Percentiles rank a stretch among this genome's conserved stretches.
These are phyloP conservation scores for Sciurus vulgaris DNA, from an alignment of 2,797 vertebrate genomes.

Conservation along the genomic window DNA sequence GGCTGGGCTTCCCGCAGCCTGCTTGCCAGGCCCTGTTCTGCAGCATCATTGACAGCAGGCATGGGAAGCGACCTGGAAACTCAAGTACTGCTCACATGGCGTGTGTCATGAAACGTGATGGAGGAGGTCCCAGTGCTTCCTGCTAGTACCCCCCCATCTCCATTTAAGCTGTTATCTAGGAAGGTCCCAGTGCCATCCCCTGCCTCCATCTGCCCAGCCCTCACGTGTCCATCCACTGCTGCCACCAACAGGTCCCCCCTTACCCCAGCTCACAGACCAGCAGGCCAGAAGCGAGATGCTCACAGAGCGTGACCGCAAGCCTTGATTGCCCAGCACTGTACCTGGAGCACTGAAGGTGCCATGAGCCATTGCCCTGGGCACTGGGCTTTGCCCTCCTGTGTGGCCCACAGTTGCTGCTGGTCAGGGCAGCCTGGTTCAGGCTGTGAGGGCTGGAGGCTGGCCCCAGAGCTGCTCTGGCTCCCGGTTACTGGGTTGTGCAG, in stretches of 20 bases:
- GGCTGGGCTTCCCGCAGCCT: background rate
- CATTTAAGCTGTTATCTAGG: background rate
- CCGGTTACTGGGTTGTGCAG: background rate
- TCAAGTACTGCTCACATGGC: background rate
- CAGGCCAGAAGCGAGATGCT: background rate
- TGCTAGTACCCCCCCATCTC: background rate
- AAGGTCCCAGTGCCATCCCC: background rate
- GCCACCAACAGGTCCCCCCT: background rate
- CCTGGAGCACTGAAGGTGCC: background rate
- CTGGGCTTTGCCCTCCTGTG: background rate
- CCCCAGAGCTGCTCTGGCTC: background rate
- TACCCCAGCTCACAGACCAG: background rate
- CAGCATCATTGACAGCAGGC: background rate
- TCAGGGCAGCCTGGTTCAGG: background rate
- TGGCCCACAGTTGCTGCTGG: background rate
- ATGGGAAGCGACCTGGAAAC: background rate
- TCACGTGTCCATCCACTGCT: background rate
- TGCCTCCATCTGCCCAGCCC: background rate
- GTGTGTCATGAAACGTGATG: accelerated
- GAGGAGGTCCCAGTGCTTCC: background rate
- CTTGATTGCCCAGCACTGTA: background rate
- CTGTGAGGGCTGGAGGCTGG: background rate
- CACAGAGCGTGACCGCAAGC: background rate
- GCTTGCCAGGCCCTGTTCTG: too few relatives aligned
- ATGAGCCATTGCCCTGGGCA: background rate